Percentiles rank a stretch among this genome's conserved stretches.
Conservation (phyloP, 2,797 vertebrate species). For the Paramormyrops hopkinsi region DNA sequence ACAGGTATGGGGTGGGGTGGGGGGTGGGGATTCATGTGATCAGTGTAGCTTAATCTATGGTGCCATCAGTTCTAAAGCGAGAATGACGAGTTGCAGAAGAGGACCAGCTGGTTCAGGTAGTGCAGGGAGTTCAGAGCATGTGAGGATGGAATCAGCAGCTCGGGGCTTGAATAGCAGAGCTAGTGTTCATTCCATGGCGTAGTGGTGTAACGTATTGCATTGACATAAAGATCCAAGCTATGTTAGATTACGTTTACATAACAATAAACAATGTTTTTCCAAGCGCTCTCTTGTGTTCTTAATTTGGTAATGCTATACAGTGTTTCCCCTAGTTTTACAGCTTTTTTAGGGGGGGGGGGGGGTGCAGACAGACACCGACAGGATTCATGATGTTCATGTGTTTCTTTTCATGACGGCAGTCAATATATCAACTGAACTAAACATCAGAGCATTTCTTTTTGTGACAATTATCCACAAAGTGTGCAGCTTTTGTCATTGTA, state of each 20-base stretch:
- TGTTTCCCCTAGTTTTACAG: too few relatives aligned
- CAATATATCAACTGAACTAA: too few relatives aligned
- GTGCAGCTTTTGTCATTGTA: too few relatives aligned
- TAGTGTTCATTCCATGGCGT: background rate
- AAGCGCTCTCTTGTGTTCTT: background rate
- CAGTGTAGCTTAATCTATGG: background rate
- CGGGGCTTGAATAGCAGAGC: background rate
- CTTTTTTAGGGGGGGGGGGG: too few relatives aligned
- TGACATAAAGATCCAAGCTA: background rate
- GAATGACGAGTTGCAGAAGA: background rate
- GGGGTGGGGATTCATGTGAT: background rate
- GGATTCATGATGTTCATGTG: too few relatives aligned
- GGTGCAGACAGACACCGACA: too few relatives aligned
- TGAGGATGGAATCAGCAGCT: background rate
- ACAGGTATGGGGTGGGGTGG: background rate
- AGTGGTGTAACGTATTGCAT: background rate
- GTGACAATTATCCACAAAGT: too few relatives aligned
- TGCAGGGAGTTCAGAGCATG: background rate
- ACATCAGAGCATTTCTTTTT: too few relatives aligned
- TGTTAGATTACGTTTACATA: background rate
- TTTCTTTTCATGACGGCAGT: too few relatives aligned
- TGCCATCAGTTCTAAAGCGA: background rate
- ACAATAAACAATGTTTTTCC: background rate
- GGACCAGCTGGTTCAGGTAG: background rate
- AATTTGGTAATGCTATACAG: background rate